Base-by-base conservation (phyloP, 1,140 invertebrate species). In the Amyelois transitella region DNA sequence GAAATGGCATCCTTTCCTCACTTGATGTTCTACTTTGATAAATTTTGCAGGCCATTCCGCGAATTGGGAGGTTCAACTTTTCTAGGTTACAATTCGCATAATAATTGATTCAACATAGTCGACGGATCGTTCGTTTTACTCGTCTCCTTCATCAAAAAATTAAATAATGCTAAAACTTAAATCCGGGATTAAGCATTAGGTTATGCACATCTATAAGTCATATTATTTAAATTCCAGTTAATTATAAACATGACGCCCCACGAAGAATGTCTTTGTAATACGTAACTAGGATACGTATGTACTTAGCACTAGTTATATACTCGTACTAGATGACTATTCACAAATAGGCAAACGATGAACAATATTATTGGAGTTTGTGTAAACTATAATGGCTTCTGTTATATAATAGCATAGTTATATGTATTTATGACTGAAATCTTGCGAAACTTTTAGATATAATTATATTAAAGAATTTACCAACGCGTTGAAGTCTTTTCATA, bases 401-500 rank as follows among this genome's bases (percentile, higher is more conserved):
- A 14, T 14, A 38, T 12, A 38, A 14, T 38, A 14, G 6, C 17
- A 38, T 14, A 38, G 32, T 14, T 38, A 38, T 38, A 10, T 14
- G 17, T 38, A 10, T 3, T 14, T 14, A 14, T 14, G 32, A 38
- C n/a, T 38, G 6, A 14, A 14, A n/a, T 38, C 32, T 2, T 14
- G 8, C 12, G 7, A 14, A 14, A 38, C 6, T 38, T 6, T 10
- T 32, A 32, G 17, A 8, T 12, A 12, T 38, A 38, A 5, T 53
- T 17, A 44, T 22, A 43, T 21, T 2, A 20, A 10, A 32, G 4
- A 32, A 38, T 38, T 14, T 38, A 28, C 25, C 17, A 47, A 45
- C 82, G 82, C 82, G 82, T 86, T 86, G 82, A 86, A 69, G 72
- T 86, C 82, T 86, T 86, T 86, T 83, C 60, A 61, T 76, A 60